These are phyloP conservation scores for Candidula unifasciata DNA, from an alignment of 2,888 invertebrate species.

Conservation along the genomic window DNA sequence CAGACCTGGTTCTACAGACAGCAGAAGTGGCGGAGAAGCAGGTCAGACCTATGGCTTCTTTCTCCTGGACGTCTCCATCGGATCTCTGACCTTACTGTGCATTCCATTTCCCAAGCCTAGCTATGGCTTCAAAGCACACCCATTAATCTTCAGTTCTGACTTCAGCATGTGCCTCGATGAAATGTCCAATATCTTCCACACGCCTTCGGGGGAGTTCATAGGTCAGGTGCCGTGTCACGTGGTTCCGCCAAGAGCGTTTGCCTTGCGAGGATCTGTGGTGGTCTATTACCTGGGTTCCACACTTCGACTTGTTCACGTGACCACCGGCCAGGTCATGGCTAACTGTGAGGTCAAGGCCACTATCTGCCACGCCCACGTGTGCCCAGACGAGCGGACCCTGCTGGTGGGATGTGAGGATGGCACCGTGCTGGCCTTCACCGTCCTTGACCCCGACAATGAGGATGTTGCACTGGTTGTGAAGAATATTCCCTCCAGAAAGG, in stretches of 20 bases:
- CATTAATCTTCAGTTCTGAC: conserved; percentile 67
- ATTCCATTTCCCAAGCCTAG: conserved; percentile 69
- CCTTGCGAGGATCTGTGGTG: conserved; percentile 66
- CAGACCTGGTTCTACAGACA: not conserved
- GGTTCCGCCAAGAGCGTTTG: conserved; percentile 67
- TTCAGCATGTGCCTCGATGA: conserved; percentile 72
- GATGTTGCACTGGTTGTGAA: conserved; percentile 55
- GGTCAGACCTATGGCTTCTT: conserved; percentile 56
- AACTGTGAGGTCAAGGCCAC: conserved; percentile 70
- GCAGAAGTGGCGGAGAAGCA: not conserved
- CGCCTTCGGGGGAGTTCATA: conserved; percentile 61
- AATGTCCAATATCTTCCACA: conserved; percentile 69
- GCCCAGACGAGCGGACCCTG: conserved; percentile 73
- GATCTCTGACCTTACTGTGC: conserved; percentile 68
- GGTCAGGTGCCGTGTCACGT: conserved; percentile 59
- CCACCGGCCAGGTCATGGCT: conserved; percentile 66
- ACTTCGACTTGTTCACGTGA: conserved; percentile 64
- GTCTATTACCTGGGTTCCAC: conserved; percentile 64
- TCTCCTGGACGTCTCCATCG: conserved; percentile 66
- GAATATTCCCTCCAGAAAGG: conserved; percentile 57
- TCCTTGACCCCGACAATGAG: conserved; percentile 67
- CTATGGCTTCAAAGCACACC: conserved; percentile 29
- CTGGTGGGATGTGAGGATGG: conserved; percentile 75
- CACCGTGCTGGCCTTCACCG: conserved; percentile 70
- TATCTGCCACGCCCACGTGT: conserved; percentile 66